Evolutionary conservation across 92 coral and sea anemone genomes (phyloP), one percentile per base, ranked within the genome.

Genomic region (Palythoa grandis): DNA sequence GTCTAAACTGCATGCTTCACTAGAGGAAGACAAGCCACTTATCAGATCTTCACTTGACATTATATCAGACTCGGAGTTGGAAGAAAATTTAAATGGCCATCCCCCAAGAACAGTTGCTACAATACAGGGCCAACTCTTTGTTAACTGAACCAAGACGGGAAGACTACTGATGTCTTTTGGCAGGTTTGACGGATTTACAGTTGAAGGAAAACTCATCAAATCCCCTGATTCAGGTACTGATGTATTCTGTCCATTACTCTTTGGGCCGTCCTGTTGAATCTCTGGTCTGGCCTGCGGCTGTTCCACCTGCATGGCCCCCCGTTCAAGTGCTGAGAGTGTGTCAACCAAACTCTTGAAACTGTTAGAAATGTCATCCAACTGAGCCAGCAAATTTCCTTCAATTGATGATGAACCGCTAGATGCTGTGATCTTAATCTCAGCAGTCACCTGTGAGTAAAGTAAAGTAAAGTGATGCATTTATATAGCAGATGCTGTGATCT

Each of bases 51-150:
- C 83, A 52, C 69, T 43, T 83, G 90, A 79, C 76, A 58, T 61
- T 11, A 85, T 82, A 78, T 88, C 88, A 58, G 77, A 82, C 83
- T 77, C 89, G 14, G 24, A 72, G 47, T 72, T 17, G 74, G 2
- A 10, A 15, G 74, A 69, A 69, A 76, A 54, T 52, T 70, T 77
- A 48, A 61, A 83, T 24, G 98, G 98, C 79, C 69, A 84, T 79
- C 73, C 75, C 47, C 98, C 98, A 60, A 95, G 86, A 47, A 95
- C 37, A 25, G 93, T 91, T 15, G 96, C 91, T 7, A 93, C 96
- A 43, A 95, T 94, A 23, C 92, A 91, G 1, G 94, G 95, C 98
- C 98, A 95, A 87, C 84, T 89, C 74, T 93, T 93, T 0, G 95
- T 90, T 15, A 95, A 91, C 58, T 95, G 98, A 24, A 93, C 82